Base-by-base conservation (phyloP, 1,140 invertebrate genomes). In the Bilobella aurantiaca region DNA sequence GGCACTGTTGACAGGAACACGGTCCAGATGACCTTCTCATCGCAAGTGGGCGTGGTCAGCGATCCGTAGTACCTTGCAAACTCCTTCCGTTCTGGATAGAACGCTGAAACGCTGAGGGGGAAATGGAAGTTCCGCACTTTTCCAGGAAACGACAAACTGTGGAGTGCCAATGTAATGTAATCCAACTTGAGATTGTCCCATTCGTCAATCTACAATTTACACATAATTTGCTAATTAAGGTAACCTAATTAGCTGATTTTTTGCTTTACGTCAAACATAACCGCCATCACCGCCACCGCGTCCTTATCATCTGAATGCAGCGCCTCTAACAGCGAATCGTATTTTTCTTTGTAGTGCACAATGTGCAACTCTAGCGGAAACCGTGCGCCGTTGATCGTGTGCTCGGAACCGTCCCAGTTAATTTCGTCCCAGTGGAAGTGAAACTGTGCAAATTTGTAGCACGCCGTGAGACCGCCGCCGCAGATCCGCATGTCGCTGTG, bases 31-130 rank as follows among this genome's bases (percentile, higher is more conserved):
- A 96, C 92, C 3, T 87, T 83, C 80, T 96, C 92, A 8, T 83
- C 83, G 73, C 93, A 96, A 0, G 91, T 90, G 1, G 93, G 93
- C 1, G 92, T 96, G 0, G 93, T 96, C 32, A 96, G 76, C 1
- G 91, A 95, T 0, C 93, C 93, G 37, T 84, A 80, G 76, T 96
- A 97, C 3, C 46, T 8, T 14, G n/a, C 16, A 42, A 61, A 37
- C 25, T 61, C 28, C 25, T 23, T 18, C 8, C 23, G 27, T 37
- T 27, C 25, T 5, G 49, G 57, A 21, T 27, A 58, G 23, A 58
- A 58, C 27, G 27, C 18, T 23, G 32, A 64, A 29, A 59, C 37
- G 0, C n/a, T 59, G 25, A 59, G 8, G 3, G 21, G 14, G 3
- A 27, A 8, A 31, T 59, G 14, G 29, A 31, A 59, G 12, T 59